Percentiles rank a stretch among this genome's conserved stretches.
Conservation (phyloP, 2,113 vertebrate species). For the Tragulus kanchil region DNA sequence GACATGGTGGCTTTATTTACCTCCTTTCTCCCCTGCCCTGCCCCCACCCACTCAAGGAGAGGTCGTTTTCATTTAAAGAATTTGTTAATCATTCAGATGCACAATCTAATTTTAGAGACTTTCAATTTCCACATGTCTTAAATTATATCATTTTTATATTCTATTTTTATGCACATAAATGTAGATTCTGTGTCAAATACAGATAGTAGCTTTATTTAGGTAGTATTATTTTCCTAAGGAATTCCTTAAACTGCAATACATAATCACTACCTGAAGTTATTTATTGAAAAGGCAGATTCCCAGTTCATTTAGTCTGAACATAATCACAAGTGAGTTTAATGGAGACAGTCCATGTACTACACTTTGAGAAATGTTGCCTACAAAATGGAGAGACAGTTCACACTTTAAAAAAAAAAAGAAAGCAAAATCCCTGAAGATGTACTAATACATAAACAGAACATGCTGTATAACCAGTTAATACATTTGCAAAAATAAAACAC, state of each 20-base stretch:
- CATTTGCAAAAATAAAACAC: neutral
- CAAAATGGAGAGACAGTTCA: neutral
- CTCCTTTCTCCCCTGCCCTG: too few species aligned
- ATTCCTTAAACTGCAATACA: slow-evolving; percentile 40
- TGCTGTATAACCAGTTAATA: neutral
- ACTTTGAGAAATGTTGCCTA: neutral
- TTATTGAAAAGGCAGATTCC: neutral
- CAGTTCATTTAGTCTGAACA: neutral
- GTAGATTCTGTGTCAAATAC: neutral
- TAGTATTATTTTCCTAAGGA: neutral
- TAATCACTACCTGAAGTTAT: neutral
- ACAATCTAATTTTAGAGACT: neutral
- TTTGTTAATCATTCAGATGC: slow-evolving; percentile 11
- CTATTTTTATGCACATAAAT: neutral
- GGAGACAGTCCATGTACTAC: neutral
- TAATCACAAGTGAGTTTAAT: neutral
- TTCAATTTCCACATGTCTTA: neutral
- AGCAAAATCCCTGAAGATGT: neutral
- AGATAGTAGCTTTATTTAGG: neutral
- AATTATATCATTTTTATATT: neutral
- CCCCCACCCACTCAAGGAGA: neutral
- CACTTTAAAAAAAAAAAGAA: neutral
- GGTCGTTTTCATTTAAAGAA: neutral
- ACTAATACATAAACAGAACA: neutral
- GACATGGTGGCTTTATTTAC: neutral